A percentile compares a stretch with the other conserved stretches of the same genome.
Conservation (phyloP, 2,113 vertebrate genomes). For the Gasterosteus nipponicus region DNA sequence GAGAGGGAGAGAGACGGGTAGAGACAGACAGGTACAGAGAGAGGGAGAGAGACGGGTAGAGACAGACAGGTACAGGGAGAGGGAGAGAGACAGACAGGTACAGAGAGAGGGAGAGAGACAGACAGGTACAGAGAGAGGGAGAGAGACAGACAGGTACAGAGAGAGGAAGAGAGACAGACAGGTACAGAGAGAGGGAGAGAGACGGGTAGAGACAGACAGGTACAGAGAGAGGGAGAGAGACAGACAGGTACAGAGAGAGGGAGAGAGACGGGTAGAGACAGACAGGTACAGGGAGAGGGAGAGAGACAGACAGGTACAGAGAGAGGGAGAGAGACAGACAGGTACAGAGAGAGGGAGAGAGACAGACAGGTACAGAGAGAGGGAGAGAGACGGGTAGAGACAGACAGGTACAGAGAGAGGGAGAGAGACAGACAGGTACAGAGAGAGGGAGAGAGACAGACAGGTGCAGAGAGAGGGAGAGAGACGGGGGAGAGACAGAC, state of each 20-base stretch:
- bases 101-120: background rate
- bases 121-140: background rate
- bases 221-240: background rate
- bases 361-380: background rate
- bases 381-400: background rate
- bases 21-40: background rate
- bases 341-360: background rate
- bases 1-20: background rate
- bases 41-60: background rate
- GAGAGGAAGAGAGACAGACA: background rate
- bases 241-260: background rate
- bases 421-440: background rate
- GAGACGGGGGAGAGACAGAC: background rate
- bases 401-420: background rate
- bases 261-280: background rate
- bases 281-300: background rate
- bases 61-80: background rate
- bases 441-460: background rate
- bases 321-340: background rate
- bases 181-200: background rate
- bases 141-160: background rate
- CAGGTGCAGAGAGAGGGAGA: background rate
- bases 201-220: background rate
- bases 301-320: background rate
- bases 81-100: too few relatives aligned